Evolutionary conservation across 1,140 invertebrate species (phyloP), one percentile per base, ranked within the genome.

Genomic region (Panonychus citri): DNA sequence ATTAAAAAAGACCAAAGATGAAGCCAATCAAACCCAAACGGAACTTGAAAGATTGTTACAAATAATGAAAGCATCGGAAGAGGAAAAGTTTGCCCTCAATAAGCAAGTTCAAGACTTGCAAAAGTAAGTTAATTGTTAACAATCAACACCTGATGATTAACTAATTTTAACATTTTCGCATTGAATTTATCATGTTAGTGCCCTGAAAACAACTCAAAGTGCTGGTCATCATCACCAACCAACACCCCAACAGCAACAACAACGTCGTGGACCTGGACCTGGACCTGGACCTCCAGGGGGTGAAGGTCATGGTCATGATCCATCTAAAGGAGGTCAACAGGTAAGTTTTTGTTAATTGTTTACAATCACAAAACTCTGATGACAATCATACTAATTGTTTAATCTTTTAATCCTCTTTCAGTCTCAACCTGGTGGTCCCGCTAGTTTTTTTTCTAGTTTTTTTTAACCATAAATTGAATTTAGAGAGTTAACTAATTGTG

Each of bases 1-100:
- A 17, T 15, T 61, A 28, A 48, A 40, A 26, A 43, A 52, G 26
- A 56, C 40, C 8, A 30, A 49, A 48, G 57, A 61, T 13, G 57
- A 60, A 39, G 17, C 54, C 1, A 61, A 53, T 24, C 48, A 27
- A n/a, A 46, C 54, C 17, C 60, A 61, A 55, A 17, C 39, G 39
- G 60, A 61, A 73, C 83, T 86, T 57, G 89, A 96, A 67, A 73
- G 88, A 64, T 70, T 95, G 57, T 72, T 93, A 61, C 81, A 90
- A 67, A 76, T 94, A 39, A 81, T 95, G 65, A 85, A 93, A 73
- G 89, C 90, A 78, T 81, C 81, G 60, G 89, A 97, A 68, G 87
- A 93, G 67, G 90, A 95, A 65, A 88, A 93, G 69, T 86, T 87
- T 66, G 75, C 82, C 61, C 91, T 94, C 71, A 90, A 95, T 66